Conservation (phyloP, 2,797 vertebrate genomes). For the Sebastes iracundus region DNA sequence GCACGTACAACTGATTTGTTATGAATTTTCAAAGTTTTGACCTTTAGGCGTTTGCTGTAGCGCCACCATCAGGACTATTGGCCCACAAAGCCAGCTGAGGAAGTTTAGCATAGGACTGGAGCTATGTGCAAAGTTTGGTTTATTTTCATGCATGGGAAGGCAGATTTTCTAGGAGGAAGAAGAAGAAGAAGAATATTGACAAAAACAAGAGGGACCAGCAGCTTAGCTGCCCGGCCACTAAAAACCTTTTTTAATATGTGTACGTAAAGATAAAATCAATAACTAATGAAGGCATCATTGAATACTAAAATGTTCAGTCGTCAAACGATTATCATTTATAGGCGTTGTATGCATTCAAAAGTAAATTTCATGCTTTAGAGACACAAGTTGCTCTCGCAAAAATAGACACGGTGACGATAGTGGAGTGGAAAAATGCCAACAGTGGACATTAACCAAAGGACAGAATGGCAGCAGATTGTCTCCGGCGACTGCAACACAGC, state of each 20-base stretch:
- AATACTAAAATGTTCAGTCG: background rate
- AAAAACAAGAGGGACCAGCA: background rate
- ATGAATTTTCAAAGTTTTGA: no score
- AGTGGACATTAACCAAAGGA: background rate
- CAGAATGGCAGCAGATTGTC: background rate
- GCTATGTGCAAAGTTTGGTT: no score
- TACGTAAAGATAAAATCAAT: background rate
- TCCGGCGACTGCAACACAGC: background rate
- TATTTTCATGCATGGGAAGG: no score
- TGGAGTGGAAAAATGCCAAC: no score
- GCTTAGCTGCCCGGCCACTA: no score
- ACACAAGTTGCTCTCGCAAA: background rate
- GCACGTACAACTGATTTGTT: no score
- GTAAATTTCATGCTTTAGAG: background rate
- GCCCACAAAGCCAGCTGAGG: no score
- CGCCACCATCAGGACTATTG: no score
- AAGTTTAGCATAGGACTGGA: no score
- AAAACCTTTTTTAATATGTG: background rate
- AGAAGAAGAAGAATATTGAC: no score
- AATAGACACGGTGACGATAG: background rate
- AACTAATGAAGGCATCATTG: background rate
- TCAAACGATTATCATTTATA: background rate
- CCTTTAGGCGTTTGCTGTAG: no score
- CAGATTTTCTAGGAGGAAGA: no score
- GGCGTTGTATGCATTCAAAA: background rate